Evolutionary conservation across 30 jellyfish, hydroid and myxozoan species (phyloP).

Genomic region (Cassiopea andromeda): DNA sequence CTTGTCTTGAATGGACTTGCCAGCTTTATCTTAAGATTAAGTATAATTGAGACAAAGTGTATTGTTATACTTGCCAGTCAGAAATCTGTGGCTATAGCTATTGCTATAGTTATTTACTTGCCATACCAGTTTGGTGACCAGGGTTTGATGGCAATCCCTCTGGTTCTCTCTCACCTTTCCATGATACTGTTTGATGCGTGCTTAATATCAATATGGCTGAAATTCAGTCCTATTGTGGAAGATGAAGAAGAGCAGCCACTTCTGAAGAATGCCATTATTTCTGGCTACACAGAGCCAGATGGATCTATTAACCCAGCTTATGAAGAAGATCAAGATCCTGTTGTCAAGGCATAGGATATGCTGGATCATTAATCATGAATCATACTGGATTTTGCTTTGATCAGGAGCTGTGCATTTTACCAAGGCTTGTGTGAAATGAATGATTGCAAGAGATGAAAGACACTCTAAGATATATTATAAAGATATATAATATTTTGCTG

Average conservation of each 20-base stretch:
- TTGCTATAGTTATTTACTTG: conserved; percentile 72
- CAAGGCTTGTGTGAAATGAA: background rate
- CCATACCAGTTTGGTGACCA: conserved; percentile 81
- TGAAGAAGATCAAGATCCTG: background rate
- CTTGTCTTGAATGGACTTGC: conserved; percentile 70
- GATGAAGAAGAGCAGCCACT: conserved; percentile 70
- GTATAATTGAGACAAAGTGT: conserved; percentile 63
- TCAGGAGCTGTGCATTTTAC: background rate
- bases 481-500: no score
- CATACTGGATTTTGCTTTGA: no score
- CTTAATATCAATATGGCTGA: conserved; percentile 80
- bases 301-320: conserved; percentile 12
- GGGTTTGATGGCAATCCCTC: conserved; percentile 85
- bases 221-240: conserved; percentile 49
- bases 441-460: no score
- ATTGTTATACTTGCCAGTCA: conserved; percentile 88
- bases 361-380: background rate
- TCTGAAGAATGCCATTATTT: conserved; percentile 22
- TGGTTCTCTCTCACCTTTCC: conserved; percentile 80
- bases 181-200: conserved; percentile 82
- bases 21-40: conserved; percentile 61
- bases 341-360: background rate
- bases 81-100: conserved; percentile 84
- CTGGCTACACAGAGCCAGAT: conserved; percentile 69
- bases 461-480: no score